Evolutionary conservation across 2,113 vertebrate species (phyloP).

Genomic region (Stictonetta naevosa): DNA sequence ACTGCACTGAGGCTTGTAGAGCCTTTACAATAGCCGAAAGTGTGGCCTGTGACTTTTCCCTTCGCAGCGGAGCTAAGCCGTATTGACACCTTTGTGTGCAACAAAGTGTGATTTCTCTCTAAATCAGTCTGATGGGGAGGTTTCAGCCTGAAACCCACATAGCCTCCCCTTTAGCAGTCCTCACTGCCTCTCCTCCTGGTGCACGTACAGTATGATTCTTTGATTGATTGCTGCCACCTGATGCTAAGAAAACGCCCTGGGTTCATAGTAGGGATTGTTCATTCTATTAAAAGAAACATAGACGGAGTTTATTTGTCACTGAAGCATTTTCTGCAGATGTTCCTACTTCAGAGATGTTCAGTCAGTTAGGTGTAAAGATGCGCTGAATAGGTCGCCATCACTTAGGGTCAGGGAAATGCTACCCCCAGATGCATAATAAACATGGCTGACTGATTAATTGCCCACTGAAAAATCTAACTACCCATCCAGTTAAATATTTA

Average conservation of each 20-base stretch:
- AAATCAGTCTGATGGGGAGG: background rate
- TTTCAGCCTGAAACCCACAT: conserved; percentile 60
- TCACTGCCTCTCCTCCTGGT: conserved; percentile 79
- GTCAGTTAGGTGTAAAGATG: conserved; percentile 79
- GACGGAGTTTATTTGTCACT: conserved; percentile 83
- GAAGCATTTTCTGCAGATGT: conserved; percentile 84
- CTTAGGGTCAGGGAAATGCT: conserved; percentile 57
- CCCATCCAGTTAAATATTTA: conserved; percentile 61
- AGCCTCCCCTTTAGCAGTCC: conserved; percentile 12
- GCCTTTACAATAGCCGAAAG: background rate
- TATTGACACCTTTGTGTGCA: background rate
- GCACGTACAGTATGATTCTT: conserved; percentile 63
- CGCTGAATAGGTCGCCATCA: conserved; percentile 41
- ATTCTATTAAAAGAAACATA: conserved; percentile 83
- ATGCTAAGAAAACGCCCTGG: conserved; percentile 81
- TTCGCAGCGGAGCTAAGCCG: background rate
- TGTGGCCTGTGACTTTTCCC: conserved; percentile 11
- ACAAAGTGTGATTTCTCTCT: conserved; percentile 12
- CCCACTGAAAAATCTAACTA: conserved; percentile 57
- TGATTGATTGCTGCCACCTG: conserved; percentile 88
- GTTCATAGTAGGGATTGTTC: conserved; percentile 81
- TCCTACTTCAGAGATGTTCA: conserved; percentile 79
- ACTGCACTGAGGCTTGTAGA: background rate
- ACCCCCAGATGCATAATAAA: conserved; percentile 55
- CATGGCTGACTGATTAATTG: conserved; percentile 60